Evolutionary conservation across 1,140 invertebrate genomes (phyloP), one percentile per base, ranked within the genome.

Genomic region (Eueides isabella): DNA sequence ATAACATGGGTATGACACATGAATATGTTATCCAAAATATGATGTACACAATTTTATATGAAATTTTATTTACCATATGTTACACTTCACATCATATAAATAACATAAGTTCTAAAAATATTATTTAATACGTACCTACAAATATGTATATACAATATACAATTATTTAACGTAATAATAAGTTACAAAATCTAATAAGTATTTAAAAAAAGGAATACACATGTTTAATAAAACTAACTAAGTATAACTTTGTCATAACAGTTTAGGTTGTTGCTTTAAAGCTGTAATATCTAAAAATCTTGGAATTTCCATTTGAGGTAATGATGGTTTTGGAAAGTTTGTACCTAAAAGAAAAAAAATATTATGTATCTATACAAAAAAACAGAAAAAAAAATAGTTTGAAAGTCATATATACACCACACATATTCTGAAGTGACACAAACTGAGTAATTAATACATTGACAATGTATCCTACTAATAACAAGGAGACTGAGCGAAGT

Each of bases 251-350:
- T 55, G 23, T 73, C 93, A 95, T 81, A 95, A 88, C 26, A 96
- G 92, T 90, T 96, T 96, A 4, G 95, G 95, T 82, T 95, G 95
- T 75, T 94, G 93, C 85, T 95, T 96, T 44, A 96, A 89, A 67
- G 94, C 94, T 41, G 95, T 95, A 65, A 96, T 94, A 76, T 96
- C 95, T 80, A 96, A 86, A 85, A 96, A 95, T 85, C 93, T 95
- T 26, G 93, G 94, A 26, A 94, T 91, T 72, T 92, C 92, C 71
- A 75, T 79, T 70, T 77, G 81, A 14, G 29, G 72, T 55, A 7
- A 30, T 12, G 74, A 69, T 19, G 75, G 68, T 72, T 70, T 79
- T 65, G 80, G 41, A 48, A 48, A 16, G 65, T 71, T 41, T 23
- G 64, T 44, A 78, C 82, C 88, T 89, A 73, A 71, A 87, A 89